phyloP scores from a whole-genome alignment of 2,113 vertebrate species.

The Notarius quadriscutis region DNA sequence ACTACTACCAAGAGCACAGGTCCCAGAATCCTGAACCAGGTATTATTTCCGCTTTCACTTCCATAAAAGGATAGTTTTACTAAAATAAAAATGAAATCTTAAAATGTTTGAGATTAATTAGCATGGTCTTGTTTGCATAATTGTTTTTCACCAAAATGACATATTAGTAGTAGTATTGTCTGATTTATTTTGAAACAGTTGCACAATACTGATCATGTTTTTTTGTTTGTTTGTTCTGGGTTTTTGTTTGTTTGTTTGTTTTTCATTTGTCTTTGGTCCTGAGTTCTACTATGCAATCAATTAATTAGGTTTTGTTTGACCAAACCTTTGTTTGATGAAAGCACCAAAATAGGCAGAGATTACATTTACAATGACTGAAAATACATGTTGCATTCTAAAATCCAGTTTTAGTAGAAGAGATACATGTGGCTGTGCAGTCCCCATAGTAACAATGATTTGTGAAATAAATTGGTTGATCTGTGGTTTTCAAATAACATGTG shows the following conservation, averaged over 20 bases:
- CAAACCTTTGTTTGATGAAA: not conserved
- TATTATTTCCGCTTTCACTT: conserved; percentile 24
- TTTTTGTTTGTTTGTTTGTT: not conserved
- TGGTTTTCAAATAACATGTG: not conserved
- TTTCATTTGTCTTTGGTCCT: not conserved
- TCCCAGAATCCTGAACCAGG: conserved; percentile 62
- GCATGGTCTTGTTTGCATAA: not conserved
- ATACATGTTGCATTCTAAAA: not conserved
- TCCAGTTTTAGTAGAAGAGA: not conserved
- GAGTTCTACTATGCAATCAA: not conserved
- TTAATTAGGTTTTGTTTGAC: not conserved
- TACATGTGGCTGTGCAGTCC: not conserved
- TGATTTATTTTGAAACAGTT: not conserved
- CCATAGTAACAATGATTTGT: not conserved
- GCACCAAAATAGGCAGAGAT: not conserved
- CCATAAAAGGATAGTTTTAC: not conserved
- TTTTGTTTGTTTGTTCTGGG: no score
- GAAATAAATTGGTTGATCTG: not conserved
- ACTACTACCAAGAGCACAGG: conserved; percentile 72
- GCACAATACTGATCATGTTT: not conserved
- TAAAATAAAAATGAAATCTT: not conserved
- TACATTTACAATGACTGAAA: not conserved
- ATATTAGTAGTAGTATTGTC: not conserved
- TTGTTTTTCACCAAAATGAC: not conserved
- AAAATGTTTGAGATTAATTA: not conserved